These are phyloP conservation scores for Heliconius aoede DNA, from an alignment of 2,888 invertebrate species.

Conservation along the genomic window DNA sequence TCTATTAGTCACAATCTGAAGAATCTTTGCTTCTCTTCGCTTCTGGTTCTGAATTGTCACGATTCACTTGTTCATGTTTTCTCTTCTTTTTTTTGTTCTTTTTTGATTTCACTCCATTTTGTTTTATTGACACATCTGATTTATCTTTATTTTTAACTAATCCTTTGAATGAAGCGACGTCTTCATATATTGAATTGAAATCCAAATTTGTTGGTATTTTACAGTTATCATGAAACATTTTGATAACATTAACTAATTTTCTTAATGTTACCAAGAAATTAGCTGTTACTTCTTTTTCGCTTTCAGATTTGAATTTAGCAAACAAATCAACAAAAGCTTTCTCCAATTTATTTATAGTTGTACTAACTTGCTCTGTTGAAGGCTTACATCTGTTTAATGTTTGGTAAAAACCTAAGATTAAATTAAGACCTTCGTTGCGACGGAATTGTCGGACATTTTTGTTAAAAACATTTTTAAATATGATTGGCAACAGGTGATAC, in stretches of 20 bases:
- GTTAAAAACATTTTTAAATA: constrained; percentile 85
- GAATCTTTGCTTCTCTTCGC: constrained; percentile 60
- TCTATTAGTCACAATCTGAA: constrained; percentile 55
- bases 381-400: constrained; percentile 81
- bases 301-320: constrained; percentile 64
- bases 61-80: constrained; percentile 63
- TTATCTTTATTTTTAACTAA: constrained; percentile 57
- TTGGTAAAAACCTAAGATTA: constrained; percentile 86
- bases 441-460: constrained; percentile 85
- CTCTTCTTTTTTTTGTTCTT: constrained; percentile 71
- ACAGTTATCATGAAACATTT: constrained; percentile 72
- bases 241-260: constrained; percentile 80
- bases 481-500: constrained; percentile 82
- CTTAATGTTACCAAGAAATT: constrained; percentile 83
- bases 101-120: constrained; percentile 49
- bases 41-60: constrained; percentile 56
- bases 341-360: constrained; percentile 74
- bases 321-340: constrained; percentile 72
- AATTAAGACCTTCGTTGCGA: constrained; percentile 86
- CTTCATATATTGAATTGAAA: constrained; percentile 53
- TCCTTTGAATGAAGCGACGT: constrained; percentile 61
- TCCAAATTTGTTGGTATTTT: constrained; percentile 65
- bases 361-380: constrained; percentile 59
- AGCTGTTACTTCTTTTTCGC: constrained; percentile 78
- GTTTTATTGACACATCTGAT: constrained; percentile 49